Conservation (phyloP, 2,797 vertebrate species). For the Cryptoprocta ferox region DNA sequence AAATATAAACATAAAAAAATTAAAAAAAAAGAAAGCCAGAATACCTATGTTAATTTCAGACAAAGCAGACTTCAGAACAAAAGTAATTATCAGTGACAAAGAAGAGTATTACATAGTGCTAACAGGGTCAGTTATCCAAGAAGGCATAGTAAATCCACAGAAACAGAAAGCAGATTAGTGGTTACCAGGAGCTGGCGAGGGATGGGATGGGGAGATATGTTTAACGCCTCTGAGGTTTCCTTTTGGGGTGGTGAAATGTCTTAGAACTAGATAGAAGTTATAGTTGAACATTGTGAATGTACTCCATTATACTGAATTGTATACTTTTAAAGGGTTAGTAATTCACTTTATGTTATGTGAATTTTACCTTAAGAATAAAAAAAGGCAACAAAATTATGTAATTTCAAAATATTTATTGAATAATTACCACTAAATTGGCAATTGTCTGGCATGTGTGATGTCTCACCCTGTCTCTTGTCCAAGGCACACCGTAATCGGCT, state of each 20-base stretch:
- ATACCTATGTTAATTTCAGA: constrained; percentile 32
- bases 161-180: constrained; percentile 15
- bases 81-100: constrained; percentile 5
- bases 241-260: background rate
- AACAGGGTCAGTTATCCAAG: background rate
- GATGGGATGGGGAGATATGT: background rate
- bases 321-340: background rate
- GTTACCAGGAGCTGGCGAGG: background rate
- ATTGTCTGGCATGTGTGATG: background rate
- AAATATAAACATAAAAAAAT: background rate
- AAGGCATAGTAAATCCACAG: background rate
- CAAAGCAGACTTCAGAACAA: background rate
- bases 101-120: background rate
- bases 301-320: background rate
- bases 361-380: background rate
- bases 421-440: background rate
- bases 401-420: background rate
- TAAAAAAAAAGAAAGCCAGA: background rate
- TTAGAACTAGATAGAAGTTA: background rate
- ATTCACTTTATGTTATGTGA: background rate
- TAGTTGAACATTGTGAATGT: background rate
- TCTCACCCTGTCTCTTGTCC: background rate
- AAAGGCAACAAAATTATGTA: background rate
- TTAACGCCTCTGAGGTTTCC: background rate
- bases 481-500: background rate